Conservation (phyloP, 2,888 invertebrate species). For the Andricus curvator region DNA sequence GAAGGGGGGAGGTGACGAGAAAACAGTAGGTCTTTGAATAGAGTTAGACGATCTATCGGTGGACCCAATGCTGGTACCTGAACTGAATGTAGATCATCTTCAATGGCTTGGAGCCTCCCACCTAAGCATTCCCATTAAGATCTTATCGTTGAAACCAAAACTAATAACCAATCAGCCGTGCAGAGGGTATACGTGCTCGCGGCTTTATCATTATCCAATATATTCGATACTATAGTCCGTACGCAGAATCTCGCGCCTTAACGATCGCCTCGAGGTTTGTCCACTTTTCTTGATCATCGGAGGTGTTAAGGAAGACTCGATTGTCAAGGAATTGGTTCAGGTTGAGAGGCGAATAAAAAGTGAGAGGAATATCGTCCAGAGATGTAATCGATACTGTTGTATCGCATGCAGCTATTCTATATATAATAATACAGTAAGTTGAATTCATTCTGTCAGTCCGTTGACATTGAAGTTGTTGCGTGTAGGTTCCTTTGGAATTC, state of each 20-base stretch:
- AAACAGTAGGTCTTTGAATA: slow-evolving; percentile 38
- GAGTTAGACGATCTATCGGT: slow-evolving; percentile 35
- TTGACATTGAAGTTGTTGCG: no score
- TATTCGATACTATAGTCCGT: slow-evolving; percentile 66
- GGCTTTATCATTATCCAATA: slow-evolving; percentile 74
- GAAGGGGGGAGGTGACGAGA: slow-evolving; percentile 23
- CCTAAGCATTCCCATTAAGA: slow-evolving; percentile 76
- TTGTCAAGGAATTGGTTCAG: slow-evolving; percentile 6
- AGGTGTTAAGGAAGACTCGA: slow-evolving; percentile 4
- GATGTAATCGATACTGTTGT: neutral
- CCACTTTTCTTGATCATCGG: slow-evolving; percentile 20
- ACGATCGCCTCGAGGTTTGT: slow-evolving; percentile 24
- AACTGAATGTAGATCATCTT: slow-evolving; percentile 70
- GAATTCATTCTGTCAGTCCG: no score
- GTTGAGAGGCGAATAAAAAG: neutral
- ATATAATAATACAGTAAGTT: no score
- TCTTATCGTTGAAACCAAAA: slow-evolving; percentile 72
- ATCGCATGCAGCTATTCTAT: neutral
- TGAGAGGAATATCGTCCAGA: neutral
- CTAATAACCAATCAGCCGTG: slow-evolving; percentile 75
- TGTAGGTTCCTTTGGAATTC: no score
- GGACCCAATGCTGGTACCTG: slow-evolving; percentile 54
- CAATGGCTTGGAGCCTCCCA: slow-evolving; percentile 74
- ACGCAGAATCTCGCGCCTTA: slow-evolving; percentile 40
- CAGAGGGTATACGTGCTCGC: slow-evolving; percentile 67